These are phyloP conservation scores for Platyrinchus mystaceus DNA, from an alignment of 2,797 vertebrate species.

Conservation along the genomic window DNA sequence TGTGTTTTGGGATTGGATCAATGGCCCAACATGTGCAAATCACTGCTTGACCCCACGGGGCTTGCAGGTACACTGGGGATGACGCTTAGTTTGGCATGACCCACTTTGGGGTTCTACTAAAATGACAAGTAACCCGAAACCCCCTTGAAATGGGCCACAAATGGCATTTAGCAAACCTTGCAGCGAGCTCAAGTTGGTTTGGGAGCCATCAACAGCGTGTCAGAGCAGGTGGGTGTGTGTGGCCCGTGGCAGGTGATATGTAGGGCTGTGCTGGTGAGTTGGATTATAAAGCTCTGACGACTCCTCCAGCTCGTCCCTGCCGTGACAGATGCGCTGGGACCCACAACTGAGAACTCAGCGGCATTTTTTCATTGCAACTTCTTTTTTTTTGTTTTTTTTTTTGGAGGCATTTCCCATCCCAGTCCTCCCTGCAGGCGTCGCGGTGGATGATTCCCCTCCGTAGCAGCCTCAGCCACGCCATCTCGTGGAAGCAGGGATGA, in stretches of 20 bases:
- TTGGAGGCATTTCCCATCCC: accelerated
- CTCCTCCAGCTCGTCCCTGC: not conserved
- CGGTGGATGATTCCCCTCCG: not conserved
- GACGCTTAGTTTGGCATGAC: not conserved
- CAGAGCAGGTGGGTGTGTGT: accelerated
- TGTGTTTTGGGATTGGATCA: not conserved
- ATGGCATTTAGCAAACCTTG: not conserved
- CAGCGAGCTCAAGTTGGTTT: accelerated
- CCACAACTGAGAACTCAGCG: not conserved
- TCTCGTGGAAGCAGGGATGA: constrained; percentile 29
- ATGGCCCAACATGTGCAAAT: accelerated
- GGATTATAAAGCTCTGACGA: not conserved
- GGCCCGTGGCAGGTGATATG: not conserved
- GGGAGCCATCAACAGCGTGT: accelerated
- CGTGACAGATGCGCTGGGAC: not conserved
- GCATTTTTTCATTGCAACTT: not conserved
- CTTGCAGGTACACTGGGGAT: not conserved
- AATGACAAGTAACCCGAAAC: not conserved
- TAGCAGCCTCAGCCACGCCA: constrained; percentile 27
- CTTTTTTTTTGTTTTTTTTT: not conserved
- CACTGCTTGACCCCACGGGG: not conserved
- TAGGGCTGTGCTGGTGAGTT: not conserved
- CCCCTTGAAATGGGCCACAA: not conserved
- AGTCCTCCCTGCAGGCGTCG: not conserved
- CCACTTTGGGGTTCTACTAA: not conserved